Percentiles rank a stretch among this genome's conserved stretches.
These are phyloP conservation scores for Drosophila limbata DNA, from an alignment of 2,888 invertebrate genomes.

Conservation along the genomic window DNA sequence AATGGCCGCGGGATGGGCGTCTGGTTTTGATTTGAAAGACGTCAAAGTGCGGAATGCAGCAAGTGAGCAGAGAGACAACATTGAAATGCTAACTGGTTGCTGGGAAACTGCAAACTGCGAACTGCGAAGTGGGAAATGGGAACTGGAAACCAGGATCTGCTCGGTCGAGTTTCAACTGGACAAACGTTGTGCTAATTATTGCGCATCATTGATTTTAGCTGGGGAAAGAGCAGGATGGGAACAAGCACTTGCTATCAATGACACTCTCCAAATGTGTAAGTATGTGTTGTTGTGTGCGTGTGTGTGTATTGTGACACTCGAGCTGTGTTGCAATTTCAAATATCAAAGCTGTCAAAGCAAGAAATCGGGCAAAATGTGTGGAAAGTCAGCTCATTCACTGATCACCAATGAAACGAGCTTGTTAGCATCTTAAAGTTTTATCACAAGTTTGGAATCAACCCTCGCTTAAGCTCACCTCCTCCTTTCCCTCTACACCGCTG, in stretches of 20 bases:
- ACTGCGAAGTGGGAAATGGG: neutral
- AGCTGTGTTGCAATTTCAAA: slow-evolving; percentile 65
- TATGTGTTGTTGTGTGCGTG: slow-evolving; percentile 21
- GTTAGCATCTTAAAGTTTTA: slow-evolving; percentile 26
- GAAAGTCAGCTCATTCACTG: slow-evolving; percentile 32
- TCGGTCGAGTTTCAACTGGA: slow-evolving; percentile 24
- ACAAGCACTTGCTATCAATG: slow-evolving; percentile 63
- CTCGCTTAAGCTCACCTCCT: neutral
- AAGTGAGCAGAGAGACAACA: slow-evolving; percentile 18
- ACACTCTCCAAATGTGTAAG: slow-evolving; percentile 45
- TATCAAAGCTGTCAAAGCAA: slow-evolving; percentile 36
- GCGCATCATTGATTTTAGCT: slow-evolving; percentile 73
- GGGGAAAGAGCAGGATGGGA: slow-evolving; percentile 3
- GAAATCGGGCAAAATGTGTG: neutral
- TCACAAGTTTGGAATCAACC: neutral
- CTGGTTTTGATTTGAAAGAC: slow-evolving; percentile 78
- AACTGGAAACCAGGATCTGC: slow-evolving; percentile 10
- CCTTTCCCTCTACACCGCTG: slow-evolving; percentile 9
- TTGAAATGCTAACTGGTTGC: slow-evolving; percentile 25
- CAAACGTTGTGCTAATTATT: slow-evolving; percentile 76
- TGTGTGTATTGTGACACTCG: slow-evolving; percentile 27
- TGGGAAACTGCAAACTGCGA: neutral
- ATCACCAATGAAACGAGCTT: slow-evolving; percentile 72
- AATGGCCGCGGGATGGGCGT: slow-evolving; percentile 46
- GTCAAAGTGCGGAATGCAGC: slow-evolving; percentile 68